These are phyloP conservation scores for Nemopilema nomurai DNA, from an alignment of 30 jellyfish, hydroid and myxozoan species.

Conservation along the genomic window DNA sequence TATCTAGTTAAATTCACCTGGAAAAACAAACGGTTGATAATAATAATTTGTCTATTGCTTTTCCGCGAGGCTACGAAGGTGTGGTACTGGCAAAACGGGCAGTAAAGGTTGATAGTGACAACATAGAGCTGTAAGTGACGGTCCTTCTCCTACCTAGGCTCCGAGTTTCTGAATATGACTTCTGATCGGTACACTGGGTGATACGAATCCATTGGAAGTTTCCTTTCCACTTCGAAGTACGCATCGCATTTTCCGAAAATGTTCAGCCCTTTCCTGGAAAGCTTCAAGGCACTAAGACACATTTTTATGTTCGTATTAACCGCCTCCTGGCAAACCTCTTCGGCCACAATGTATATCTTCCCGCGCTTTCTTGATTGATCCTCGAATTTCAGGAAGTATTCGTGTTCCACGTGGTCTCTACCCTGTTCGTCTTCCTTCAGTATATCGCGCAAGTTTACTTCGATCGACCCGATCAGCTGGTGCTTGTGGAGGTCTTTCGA, in stretches of 20 bases:
- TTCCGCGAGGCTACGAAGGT: no score
- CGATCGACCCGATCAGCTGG: slow-evolving; percentile 68
- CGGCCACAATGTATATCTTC: slow-evolving; percentile 31
- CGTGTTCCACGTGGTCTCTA: slow-evolving; percentile 5
- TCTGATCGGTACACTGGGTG: slow-evolving; percentile 88
- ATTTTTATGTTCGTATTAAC: slow-evolving; percentile 58
- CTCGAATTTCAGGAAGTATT: slow-evolving; percentile 21
- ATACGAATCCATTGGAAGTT: slow-evolving; percentile 26
- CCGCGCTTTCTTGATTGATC: slow-evolving; percentile 57
- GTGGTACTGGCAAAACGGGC: no score
- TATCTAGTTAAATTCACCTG: no score
- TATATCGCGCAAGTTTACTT: slow-evolving; percentile 8
- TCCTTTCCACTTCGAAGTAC: slow-evolving; percentile 64
- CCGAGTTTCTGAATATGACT: slow-evolving; percentile 66
- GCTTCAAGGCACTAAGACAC: slow-evolving; percentile 68
- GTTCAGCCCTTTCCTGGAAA: slow-evolving; percentile 64
- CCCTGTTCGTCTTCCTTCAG: slow-evolving; percentile 1
- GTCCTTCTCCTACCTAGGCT: slow-evolving; percentile 61
- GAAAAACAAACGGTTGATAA: no score
- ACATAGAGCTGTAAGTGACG: neutral
- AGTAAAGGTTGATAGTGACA: no score
- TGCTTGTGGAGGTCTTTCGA: slow-evolving; percentile 77
- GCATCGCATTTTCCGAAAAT: slow-evolving; percentile 74
- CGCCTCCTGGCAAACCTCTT: slow-evolving; percentile 37
- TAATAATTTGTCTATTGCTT: no score